These are phyloP conservation scores for Eilema sororculum DNA, from an alignment of 2,888 invertebrate species.

Conservation along the genomic window DNA sequence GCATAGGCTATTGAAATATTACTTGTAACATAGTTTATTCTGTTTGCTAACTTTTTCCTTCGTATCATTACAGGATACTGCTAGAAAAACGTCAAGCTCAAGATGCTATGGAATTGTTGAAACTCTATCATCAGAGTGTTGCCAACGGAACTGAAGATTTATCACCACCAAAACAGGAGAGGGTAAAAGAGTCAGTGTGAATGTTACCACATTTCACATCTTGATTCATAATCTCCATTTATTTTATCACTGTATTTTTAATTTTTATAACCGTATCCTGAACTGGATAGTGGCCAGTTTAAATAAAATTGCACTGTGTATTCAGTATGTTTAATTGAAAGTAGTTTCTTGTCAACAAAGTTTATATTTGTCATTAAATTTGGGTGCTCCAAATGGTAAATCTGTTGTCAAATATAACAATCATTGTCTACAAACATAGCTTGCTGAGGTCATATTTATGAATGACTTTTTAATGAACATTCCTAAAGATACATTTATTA, in stretches of 20 bases:
- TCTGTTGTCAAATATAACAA: no score
- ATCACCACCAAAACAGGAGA: constrained; percentile 80
- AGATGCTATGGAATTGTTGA: constrained; percentile 94
- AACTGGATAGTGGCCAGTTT: no score
- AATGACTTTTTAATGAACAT: no score
- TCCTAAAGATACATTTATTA: no score
- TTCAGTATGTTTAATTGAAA: not conserved
- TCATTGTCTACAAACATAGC: no score
- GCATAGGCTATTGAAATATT: not conserved
- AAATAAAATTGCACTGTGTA: not conserved
- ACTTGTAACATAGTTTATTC: not conserved
- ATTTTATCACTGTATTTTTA: not conserved
- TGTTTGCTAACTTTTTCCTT: not conserved
- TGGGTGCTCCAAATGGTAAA: no score
- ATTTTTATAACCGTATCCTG: not conserved
- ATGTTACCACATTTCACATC: constrained; percentile 36
- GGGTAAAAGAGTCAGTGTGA: constrained; percentile 65
- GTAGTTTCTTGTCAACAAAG: no score
- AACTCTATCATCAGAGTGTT: constrained; percentile 89
- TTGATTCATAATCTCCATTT: constrained; percentile 36
- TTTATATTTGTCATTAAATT: no score
- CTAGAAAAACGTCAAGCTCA: constrained; percentile 95
- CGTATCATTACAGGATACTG: constrained; percentile 86
- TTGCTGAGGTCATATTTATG: no score
- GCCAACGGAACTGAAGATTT: constrained; percentile 83